Evolutionary conservation across 92 coral and sea anemone species (phyloP), one percentile per base, ranked within the genome.

Genomic region (Phenganax subtilis): DNA sequence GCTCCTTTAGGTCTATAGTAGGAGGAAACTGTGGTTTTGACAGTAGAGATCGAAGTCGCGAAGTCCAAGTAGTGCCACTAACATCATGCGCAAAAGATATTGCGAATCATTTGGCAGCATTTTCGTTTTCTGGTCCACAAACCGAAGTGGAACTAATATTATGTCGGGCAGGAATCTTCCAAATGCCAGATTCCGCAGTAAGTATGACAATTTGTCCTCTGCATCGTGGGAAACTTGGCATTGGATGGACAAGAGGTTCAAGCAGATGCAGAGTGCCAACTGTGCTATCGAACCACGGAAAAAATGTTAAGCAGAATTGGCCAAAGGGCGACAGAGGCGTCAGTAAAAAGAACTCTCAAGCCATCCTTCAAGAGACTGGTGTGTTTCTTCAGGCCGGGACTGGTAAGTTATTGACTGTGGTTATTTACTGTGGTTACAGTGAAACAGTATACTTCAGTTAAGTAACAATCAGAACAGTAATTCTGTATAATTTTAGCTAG

Each of bases 311-410:
- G 73, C 82, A 84, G 76, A 72, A 47, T 67, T 90, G 91, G 88
- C 89, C 93, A 52, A 90, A 88, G 65, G 90, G 91, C 55, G 89
- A 88, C 74, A 85, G 90, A 85, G 90, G 91, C 31, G 66, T 88
- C 11, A 86, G 85, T 2, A 90, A 81, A 80, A 57, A 80, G 28
- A 85, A 88, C 65, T 86, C 93, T 3, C 66, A 57, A 52, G 27
- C 77, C 37, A 59, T 90, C 9, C 75, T 90, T 68, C 84, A 60
- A 52, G 79, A 88, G 72, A 88, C 91, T 88, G 91, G 91, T 28
- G 57, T 77, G 77, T 90, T 90, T 79, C 84, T 88, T 4, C 91
- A 85, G 62, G 86, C 82, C 71, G 93, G 86, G 28, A 83, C 93
- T 71, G 93, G 91, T 88, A 84, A 80, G 70, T 0, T 78, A 28